Percentiles rank a stretch among this genome's conserved stretches.
phyloP scores from a whole-genome alignment of 2,113 vertebrate species.

The Alosa alosa region DNA sequence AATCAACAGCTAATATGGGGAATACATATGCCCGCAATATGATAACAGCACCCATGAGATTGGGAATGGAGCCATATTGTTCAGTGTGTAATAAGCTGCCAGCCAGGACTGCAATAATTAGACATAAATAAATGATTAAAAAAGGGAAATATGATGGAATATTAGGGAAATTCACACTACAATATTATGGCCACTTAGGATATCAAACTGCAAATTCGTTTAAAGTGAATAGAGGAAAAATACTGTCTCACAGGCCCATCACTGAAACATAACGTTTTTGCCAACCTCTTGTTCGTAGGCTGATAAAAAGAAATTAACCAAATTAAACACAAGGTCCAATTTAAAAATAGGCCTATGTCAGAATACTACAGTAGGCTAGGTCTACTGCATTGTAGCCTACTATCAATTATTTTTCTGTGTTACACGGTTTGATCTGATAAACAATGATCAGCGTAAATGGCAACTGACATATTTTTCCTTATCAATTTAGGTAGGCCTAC shows the following conservation, averaged over 20 bases:
- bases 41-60: not conserved
- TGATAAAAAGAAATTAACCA: not conserved
- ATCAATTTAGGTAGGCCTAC: not conserved
- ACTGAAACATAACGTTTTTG: not conserved
- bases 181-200: not conserved
- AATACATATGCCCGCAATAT: slow-evolving; percentile 5
- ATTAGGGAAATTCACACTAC: not conserved
- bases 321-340: not conserved
- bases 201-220: not conserved
- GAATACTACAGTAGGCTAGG: not conserved
- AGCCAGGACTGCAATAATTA: slow-evolving; percentile 7
- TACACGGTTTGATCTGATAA: not conserved
- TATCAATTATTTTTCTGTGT: not conserved
- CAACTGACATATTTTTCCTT: not conserved
- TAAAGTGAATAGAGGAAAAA: not conserved
- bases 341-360: not conserved
- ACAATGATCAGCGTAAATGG: no score
- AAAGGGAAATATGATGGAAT: slow-evolving; percentile 17
- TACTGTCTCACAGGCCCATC: not conserved
- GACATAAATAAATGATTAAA: slow-evolving; percentile 20
- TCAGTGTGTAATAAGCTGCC: slow-evolving; percentile 14
- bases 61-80: slow-evolving; percentile 11
- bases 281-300: not conserved
- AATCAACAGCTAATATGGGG: slow-evolving; percentile 12
- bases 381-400: not conserved